Conservation (phyloP, 2,888 invertebrate species). For the Halictus quadricinctus region DNA sequence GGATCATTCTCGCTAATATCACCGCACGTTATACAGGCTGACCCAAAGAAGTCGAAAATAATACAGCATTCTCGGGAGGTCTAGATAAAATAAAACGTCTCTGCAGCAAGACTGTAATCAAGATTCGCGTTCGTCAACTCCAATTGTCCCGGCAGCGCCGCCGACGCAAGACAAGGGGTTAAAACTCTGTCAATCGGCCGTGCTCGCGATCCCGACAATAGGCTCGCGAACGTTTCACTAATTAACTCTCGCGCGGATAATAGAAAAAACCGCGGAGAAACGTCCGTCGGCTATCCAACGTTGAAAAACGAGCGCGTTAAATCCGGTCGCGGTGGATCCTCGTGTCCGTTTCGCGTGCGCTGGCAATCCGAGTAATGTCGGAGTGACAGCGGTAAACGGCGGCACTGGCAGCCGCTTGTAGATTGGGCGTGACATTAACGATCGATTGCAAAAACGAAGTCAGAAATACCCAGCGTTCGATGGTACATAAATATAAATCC, state of each 20-base stretch:
- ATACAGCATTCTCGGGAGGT: background rate
- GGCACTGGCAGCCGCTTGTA: conserved; percentile 3
- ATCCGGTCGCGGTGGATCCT: background rate
- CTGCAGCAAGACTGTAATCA: background rate
- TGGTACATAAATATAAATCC: conserved; percentile 49
- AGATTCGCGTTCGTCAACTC: background rate
- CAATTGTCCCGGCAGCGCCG: background rate
- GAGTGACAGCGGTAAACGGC: background rate
- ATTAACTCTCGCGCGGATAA: background rate
- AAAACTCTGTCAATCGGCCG: background rate
- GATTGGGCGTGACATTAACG: conserved; percentile 36
- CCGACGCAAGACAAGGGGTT: background rate
- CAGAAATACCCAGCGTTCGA: conserved; percentile 22
- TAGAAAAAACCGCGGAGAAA: background rate
- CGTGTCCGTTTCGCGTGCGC: background rate
- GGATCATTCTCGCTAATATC: background rate
- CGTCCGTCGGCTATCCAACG: background rate
- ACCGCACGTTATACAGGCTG: no score
- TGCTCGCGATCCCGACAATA: background rate
- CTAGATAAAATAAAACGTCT: background rate
- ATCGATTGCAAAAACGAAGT: conserved; percentile 44
- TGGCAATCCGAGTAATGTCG: conserved; percentile 11
- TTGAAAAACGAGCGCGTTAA: background rate
- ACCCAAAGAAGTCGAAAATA: no score
- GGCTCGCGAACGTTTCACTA: background rate